Evolutionary conservation across 2,113 vertebrate genomes (phyloP).

Genomic region (Chaetops frenatus): DNA sequence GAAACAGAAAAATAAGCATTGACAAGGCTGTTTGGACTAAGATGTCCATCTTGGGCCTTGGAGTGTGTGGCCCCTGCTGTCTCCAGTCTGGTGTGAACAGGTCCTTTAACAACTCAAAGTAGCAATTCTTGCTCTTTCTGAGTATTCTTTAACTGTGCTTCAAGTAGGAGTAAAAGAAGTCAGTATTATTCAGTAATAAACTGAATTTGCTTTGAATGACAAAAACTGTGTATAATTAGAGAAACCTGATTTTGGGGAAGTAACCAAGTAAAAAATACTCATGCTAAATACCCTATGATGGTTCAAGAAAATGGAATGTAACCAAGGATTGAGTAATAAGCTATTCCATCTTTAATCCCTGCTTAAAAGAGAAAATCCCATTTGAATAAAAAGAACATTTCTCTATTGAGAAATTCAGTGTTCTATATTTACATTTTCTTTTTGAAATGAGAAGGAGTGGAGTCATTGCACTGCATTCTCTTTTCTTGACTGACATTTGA

Average conservation of each 20-base stretch:
- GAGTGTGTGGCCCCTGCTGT: not conserved
- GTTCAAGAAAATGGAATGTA: not conserved
- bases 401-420: constrained; percentile 52
- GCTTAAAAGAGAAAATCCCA: not conserved
- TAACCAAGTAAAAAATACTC: not conserved
- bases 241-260: not conserved
- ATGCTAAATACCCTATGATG: not conserved
- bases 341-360: constrained; percentile 49
- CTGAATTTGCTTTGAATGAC: not conserved
- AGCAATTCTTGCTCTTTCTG: not conserved
- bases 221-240: not conserved
- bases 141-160: not conserved
- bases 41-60: not conserved
- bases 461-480: constrained; percentile 42
- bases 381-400: constrained; percentile 58
- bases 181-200: not conserved
- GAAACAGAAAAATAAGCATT: not conserved
- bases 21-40: not conserved
- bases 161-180: not conserved
- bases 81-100: not conserved
- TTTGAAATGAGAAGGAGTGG: constrained; percentile 27
- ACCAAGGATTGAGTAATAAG: constrained; percentile 31
- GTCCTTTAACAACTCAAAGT: not conserved
- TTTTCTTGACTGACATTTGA: constrained; percentile 55
- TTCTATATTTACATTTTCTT: constrained; percentile 42